Base-by-base conservation (phyloP, 2,888 invertebrate species). In the Miltochrista miniata region DNA sequence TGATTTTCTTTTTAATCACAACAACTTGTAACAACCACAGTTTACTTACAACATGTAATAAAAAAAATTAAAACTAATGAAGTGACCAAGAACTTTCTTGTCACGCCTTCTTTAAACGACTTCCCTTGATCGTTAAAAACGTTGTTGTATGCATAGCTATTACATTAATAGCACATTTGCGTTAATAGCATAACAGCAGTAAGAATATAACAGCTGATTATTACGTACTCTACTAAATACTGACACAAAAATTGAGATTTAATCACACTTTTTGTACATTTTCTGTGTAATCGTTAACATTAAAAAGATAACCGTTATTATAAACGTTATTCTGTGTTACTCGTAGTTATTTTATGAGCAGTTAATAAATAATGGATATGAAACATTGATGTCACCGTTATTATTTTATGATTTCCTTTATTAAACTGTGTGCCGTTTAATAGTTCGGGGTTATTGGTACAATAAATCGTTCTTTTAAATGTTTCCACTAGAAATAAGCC, bases 41-140 rank as follows among this genome's bases (percentile, higher is more conserved):
- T 46, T 41, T 53, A n/a, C n/a, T n/a, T n/a, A n/a, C n/a, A n/a
- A n/a, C n/a, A n/a, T 44, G 53, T 47, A 61, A 54, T 24, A 4
- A 4, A 59, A 60, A 59, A 61, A 64, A n/a, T n/a, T n/a, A n/a
- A 42, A 44, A 63, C 50, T 62, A 69, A 66, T 60, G 58, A 61
- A 57, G 59, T 63, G 64, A 45, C 55, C 48, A 58, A 71, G 68
- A 70, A 68, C 46, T 56, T 60, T 61, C 62, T 69, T 68, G 79
- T 79, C 75, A 70, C 67, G 71, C 34, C 64, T 61, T 68, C 60
- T 78, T 72, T 71, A 69, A 73, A 74, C 72, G 68, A 79, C 83
- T 83, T 85, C 85, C 85, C 73, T 72, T 73, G 68, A 75, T 72
- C 80, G 72, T 79, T 80, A 80, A 78, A 70, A 64, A 24, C 5